phyloP scores from a whole-genome alignment of 2,797 vertebrate genomes.

The Podarcis siculus region DNA sequence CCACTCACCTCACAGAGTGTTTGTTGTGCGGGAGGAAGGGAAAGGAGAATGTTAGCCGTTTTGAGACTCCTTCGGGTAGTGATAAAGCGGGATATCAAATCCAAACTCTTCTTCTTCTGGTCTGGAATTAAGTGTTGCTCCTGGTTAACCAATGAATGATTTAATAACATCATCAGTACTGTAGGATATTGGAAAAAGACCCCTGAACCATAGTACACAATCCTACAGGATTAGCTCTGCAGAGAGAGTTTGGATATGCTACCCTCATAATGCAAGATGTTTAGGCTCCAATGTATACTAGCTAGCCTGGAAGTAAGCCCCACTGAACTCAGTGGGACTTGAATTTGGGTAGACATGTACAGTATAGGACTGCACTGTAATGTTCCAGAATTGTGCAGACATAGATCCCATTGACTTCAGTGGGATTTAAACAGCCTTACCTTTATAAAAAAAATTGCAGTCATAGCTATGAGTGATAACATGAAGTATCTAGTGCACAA shows the following conservation, averaged over 20 bases:
- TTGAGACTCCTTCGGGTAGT: too few relatives aligned
- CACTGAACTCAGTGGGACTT: not conserved
- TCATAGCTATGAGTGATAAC: not conserved
- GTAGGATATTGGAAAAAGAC: not conserved
- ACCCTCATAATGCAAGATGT: not conserved
- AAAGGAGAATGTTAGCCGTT: too few relatives aligned
- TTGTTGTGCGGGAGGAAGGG: too few relatives aligned
- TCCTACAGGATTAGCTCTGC: not conserved
- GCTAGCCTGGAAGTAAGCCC: not conserved
- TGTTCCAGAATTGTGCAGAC: not conserved
- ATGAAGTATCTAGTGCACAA: not conserved
- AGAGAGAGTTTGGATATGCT: not conserved
- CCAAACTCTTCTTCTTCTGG: too few relatives aligned
- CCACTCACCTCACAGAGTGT: too few relatives aligned
- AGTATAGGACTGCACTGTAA: not conserved
- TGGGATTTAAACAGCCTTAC: not conserved
- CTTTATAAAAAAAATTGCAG: not conserved
- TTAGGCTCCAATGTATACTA: not conserved
- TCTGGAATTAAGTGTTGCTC: not conserved
- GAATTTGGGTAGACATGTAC: not conserved
- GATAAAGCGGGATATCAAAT: too few relatives aligned
- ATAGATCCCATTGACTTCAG: too few relatives aligned
- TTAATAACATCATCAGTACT: not conserved
- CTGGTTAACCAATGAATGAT: too few relatives aligned
- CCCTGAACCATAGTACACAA: not conserved